phyloP scores from a whole-genome alignment of 2,888 invertebrate genomes.

The Strigamia crassipes region DNA sequence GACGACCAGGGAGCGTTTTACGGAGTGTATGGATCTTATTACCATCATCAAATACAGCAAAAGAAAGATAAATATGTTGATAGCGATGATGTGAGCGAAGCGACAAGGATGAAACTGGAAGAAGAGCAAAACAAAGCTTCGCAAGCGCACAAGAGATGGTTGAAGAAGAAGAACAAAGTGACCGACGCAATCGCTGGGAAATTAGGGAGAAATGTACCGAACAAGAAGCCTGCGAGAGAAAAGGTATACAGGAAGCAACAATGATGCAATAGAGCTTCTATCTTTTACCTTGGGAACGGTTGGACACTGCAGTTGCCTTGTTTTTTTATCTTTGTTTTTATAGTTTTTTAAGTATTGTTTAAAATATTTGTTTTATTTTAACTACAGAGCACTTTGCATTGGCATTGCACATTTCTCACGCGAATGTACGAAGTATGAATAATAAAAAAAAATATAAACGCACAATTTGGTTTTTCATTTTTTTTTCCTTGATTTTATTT shows the following conservation, averaged over 20 bases:
- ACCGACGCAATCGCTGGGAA: not conserved
- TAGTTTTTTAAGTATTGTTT: no score
- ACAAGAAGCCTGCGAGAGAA: not conserved
- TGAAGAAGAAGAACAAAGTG: constrained; percentile 86
- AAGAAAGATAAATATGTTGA: not conserved
- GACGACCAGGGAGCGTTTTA: constrained; percentile 43
- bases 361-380: no score
- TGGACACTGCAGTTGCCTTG: no score
- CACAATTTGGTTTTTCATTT: no score
- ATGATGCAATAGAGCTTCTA: no score
- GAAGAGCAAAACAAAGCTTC: constrained; percentile 67
- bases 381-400: no score
- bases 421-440: no score
- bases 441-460: no score
- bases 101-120: not conserved
- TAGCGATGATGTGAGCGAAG: not conserved
- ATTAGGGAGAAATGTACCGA: not conserved
- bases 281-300: no score
- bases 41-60: constrained; percentile 22
- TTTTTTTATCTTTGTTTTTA: no score
- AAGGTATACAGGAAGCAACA: not conserved
- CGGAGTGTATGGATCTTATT: constrained; percentile 2
- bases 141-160: constrained; percentile 76
- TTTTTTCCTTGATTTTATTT: no score
- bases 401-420: no score